phyloP scores from a whole-genome alignment of 2,113 vertebrate species.

The Australoheros scitulus region DNA sequence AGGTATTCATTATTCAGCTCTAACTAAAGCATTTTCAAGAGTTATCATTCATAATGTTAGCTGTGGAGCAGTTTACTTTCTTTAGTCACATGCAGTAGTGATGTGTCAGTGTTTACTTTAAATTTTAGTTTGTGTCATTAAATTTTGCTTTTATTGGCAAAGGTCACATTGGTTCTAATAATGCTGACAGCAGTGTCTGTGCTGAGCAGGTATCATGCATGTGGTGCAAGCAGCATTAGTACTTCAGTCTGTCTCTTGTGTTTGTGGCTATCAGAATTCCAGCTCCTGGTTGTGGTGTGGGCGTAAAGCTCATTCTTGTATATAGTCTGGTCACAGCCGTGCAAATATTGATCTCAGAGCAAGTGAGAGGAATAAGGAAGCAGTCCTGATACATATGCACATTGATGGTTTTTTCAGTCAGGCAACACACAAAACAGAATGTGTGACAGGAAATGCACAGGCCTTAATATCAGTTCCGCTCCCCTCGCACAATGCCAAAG shows the following conservation, averaged over 20 bases:
- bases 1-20: background rate
- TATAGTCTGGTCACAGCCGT: conserved; percentile 48
- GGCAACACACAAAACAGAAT: conserved; percentile 18
- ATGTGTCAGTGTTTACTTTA: no score
- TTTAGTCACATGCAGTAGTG: background rate
- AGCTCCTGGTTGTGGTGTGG: conserved; percentile 17
- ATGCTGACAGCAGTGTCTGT: background rate
- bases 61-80: conserved; percentile 6
- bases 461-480: conserved; percentile 42
- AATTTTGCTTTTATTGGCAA: background rate
- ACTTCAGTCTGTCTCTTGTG: conserved; percentile 1
- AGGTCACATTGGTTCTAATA: background rate
- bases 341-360: conserved; percentile 68
- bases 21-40: conserved; percentile 26
- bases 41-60: conserved; percentile 22
- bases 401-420: conserved; percentile 29
- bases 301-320: conserved; percentile 42
- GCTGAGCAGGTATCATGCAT: background rate
- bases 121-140: no score
- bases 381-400: conserved; percentile 44
- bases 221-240: background rate
- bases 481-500: conserved; percentile 8
- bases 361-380: conserved; percentile 68
- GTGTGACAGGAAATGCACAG: conserved; percentile 55
- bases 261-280: conserved; percentile 1